Percentiles rank a stretch among this genome's conserved stretches.
phyloP scores from a whole-genome alignment of 1,140 invertebrate species.

The Drosophila triauraria region DNA sequence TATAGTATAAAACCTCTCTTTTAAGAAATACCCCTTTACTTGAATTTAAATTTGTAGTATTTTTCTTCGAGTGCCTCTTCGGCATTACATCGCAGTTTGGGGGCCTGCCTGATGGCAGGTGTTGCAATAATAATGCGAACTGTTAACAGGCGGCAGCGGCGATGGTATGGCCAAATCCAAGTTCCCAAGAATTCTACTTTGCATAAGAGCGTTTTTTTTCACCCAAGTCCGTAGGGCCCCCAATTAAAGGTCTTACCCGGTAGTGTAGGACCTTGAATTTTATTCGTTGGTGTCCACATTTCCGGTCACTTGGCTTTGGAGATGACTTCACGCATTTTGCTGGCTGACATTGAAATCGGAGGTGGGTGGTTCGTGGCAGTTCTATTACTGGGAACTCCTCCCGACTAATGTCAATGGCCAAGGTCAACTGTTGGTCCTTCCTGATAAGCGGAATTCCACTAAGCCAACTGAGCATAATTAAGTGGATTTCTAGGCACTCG shows the following conservation, averaged over 20 bases:
- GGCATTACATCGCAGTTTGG: not conserved
- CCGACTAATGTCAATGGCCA: slow-evolving; percentile 73
- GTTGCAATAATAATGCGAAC: slow-evolving; percentile 56
- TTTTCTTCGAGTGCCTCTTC: slow-evolving; percentile 9
- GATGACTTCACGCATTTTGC: slow-evolving; percentile 76
- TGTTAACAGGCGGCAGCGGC: slow-evolving; percentile 36
- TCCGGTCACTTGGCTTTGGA: slow-evolving; percentile 22
- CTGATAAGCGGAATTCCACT: slow-evolving; percentile 70
- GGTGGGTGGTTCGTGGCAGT: slow-evolving; percentile 19
- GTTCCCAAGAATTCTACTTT: slow-evolving; percentile 47
- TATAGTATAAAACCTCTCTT: not conserved
- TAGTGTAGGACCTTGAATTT: slow-evolving; percentile 33
- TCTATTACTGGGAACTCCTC: slow-evolving; percentile 38
- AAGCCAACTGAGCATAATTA: slow-evolving; percentile 35
- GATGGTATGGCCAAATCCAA: slow-evolving; percentile 22
- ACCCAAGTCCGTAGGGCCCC: not conserved
- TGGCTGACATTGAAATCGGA: slow-evolving; percentile 62
- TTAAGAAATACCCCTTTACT: not conserved
- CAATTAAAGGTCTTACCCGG: slow-evolving; percentile 30
- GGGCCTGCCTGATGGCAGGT: slow-evolving; percentile 24
- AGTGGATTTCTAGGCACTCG: slow-evolving; percentile 42
- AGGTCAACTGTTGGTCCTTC: slow-evolving; percentile 54
- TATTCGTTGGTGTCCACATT: slow-evolving; percentile 39
- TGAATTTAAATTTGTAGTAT: not conserved
- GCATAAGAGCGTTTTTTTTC: slow-evolving; percentile 29